Evolutionary conservation across 2,797 vertebrate genomes (phyloP).

Genomic region (Crenichthys baileyi): DNA sequence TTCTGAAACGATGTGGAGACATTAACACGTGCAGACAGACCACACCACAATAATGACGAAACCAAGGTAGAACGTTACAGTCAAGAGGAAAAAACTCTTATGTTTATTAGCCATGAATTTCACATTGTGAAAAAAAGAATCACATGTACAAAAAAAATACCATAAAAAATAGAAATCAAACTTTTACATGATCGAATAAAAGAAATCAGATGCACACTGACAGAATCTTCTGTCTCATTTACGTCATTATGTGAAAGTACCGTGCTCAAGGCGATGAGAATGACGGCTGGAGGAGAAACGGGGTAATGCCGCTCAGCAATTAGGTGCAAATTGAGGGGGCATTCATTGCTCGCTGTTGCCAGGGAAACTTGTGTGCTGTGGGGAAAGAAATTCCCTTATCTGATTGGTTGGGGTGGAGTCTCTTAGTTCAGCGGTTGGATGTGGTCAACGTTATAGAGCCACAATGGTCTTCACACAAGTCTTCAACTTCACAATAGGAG

Average conservation of each 20-base stretch:
- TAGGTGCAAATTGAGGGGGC: slow-evolving; percentile 87
- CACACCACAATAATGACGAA: slow-evolving; percentile 8
- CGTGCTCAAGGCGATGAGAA: slow-evolving; percentile 59
- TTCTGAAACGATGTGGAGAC: neutral
- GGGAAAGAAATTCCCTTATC: slow-evolving; percentile 81
- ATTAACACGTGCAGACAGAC: slow-evolving; percentile 10
- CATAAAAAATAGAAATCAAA: slow-evolving; percentile 81
- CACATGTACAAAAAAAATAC: slow-evolving; percentile 92
- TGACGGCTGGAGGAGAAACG: slow-evolving; percentile 50
- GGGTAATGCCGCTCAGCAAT: slow-evolving; percentile 87
- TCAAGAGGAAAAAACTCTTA: slow-evolving; percentile 94
- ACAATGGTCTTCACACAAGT: slow-evolving; percentile 47
- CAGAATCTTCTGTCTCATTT: slow-evolving; percentile 63
- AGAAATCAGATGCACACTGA: slow-evolving; percentile 64
- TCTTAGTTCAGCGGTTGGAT: slow-evolving; percentile 79
- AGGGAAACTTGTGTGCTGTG: slow-evolving; percentile 85
- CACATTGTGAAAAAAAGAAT: slow-evolving; percentile 94
- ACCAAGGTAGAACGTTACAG: slow-evolving; percentile 48
- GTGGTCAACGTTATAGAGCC: slow-evolving; percentile 63
- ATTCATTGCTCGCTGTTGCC: slow-evolving; percentile 89
- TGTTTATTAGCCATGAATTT: slow-evolving; percentile 98
- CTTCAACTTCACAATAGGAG: slow-evolving; percentile 43
- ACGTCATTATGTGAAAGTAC: slow-evolving; percentile 60
- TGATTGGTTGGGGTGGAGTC: slow-evolving; percentile 83
- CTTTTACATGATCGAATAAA: slow-evolving; percentile 63